Conservation (phyloP, 1,140 invertebrate species). For the Antheraea pernyi region DNA sequence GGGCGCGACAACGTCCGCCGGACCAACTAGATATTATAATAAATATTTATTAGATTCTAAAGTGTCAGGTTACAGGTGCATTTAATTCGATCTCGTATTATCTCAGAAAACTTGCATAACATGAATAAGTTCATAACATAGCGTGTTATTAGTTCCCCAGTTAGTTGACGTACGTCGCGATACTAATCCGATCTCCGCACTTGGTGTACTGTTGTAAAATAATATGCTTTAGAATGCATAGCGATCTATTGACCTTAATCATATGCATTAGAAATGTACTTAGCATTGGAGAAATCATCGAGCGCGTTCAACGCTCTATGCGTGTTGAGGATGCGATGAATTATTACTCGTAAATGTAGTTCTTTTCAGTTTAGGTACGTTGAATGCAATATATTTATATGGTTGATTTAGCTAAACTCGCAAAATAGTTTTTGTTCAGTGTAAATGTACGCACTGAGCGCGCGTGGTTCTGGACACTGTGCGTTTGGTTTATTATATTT, state of each 20-base stretch:
- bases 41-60: no score
- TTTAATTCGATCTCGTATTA: no score
- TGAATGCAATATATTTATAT: background rate
- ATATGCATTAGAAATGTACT: conserved; percentile 22
- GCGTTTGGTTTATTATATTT: no score
- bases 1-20: no score
- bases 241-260: conserved; percentile 20
- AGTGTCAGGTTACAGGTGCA: no score
- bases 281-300: conserved; percentile 16
- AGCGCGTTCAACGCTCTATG: conserved; percentile 1
- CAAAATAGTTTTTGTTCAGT: no score
- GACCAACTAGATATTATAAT: no score
- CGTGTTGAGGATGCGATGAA: background rate
- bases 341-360: background rate
- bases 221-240: conserved; percentile 11
- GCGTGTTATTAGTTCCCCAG: background rate
- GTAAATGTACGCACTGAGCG: no score
- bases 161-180: background rate
- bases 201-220: background rate
- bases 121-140: background rate
- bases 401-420: background rate
- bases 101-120: background rate
- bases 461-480: no score
- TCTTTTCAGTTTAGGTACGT: background rate
- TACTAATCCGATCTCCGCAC: background rate